These are phyloP conservation scores for Diadema setosum DNA, from an alignment of 35 echinoderm and acorn worm species.

Conservation along the genomic window DNA sequence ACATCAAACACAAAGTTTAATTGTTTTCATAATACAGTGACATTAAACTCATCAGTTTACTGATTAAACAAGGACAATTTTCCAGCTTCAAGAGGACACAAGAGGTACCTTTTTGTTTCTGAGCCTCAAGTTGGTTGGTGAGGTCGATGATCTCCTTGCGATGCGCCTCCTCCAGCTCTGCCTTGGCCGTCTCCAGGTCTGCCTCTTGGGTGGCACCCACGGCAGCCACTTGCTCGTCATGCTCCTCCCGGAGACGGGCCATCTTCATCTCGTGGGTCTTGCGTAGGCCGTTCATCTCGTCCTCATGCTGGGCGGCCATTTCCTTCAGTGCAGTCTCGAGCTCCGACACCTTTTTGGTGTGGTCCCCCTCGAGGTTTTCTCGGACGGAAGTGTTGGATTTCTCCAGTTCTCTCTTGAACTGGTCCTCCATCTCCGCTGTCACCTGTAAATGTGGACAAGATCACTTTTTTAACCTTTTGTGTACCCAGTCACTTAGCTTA, in stretches of 20 bases:
- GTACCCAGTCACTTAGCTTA: no score
- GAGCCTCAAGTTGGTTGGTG: slow-evolving; percentile 24
- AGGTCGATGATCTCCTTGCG: slow-evolving; percentile 38
- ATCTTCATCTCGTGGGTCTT: slow-evolving; percentile 39
- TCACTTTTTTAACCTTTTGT: no score
- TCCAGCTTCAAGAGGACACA: no score
- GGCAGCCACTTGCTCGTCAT: slow-evolving; percentile 49
- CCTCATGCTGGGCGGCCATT: background rate
- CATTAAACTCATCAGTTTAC: no score
- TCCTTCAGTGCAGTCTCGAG: slow-evolving; percentile 32
- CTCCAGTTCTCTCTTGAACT: slow-evolving; percentile 79
- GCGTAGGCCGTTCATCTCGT: slow-evolving; percentile 22
- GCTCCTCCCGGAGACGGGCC: background rate
- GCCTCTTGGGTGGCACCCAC: slow-evolving; percentile 20
- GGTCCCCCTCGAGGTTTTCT: slow-evolving; percentile 39
- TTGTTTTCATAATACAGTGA: no score
- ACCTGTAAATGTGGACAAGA: no score
- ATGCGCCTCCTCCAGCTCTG: slow-evolving; percentile 62
- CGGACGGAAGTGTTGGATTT: slow-evolving; percentile 20
- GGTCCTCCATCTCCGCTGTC: slow-evolving; percentile 80
- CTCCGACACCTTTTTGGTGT: background rate
- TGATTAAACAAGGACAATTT: no score
- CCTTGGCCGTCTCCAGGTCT: slow-evolving; percentile 46
- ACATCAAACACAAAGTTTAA: no score
- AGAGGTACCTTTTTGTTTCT: background rate